Percentiles rank a stretch among this genome's conserved stretches.
These are phyloP conservation scores for Drosophila kanapiae DNA, from an alignment of 1,140 invertebrate species.

Conservation along the genomic window DNA sequence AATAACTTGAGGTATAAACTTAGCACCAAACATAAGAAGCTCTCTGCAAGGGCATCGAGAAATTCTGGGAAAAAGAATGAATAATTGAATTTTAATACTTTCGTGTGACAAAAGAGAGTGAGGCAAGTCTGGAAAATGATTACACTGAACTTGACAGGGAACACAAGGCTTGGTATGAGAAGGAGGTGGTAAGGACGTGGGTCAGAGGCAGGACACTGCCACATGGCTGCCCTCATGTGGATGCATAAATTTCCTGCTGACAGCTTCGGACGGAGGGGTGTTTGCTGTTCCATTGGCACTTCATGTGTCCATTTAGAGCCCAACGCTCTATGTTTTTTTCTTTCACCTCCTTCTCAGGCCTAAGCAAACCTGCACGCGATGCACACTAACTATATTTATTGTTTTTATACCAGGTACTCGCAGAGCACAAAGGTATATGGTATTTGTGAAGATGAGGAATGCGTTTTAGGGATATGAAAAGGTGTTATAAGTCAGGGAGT, in stretches of 20 bases:
- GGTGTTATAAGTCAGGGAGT: neutral
- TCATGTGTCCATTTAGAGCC: slow-evolving; percentile 56
- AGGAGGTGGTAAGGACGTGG: neutral
- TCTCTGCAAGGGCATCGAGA: slow-evolving; percentile 3
- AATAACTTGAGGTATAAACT: neutral
- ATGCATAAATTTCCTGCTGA: slow-evolving; percentile 48
- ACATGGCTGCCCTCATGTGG: slow-evolving; percentile 16
- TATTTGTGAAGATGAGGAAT: neutral
- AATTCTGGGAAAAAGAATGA: slow-evolving; percentile 11
- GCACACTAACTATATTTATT: slow-evolving; percentile 35
- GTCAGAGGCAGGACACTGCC: neutral
- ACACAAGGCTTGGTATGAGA: neutral
- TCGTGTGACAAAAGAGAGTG: slow-evolving; percentile 16
- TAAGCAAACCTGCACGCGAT: slow-evolving; percentile 42
- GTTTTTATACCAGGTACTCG: slow-evolving; percentile 8
- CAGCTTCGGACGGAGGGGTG: slow-evolving; percentile 17
- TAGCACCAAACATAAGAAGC: neutral
- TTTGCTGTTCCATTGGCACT: slow-evolving; percentile 52
- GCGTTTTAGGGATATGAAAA: neutral
- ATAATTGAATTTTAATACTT: slow-evolving; percentile 36
- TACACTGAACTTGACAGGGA: slow-evolving; percentile 53
- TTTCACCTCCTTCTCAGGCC: neutral
- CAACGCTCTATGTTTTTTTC: neutral
- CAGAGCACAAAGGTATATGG: neutral
- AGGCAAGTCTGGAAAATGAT: slow-evolving; percentile 47